phyloP scores from a whole-genome alignment of 1,140 invertebrate genomes.

The Drosophila lini region DNA sequence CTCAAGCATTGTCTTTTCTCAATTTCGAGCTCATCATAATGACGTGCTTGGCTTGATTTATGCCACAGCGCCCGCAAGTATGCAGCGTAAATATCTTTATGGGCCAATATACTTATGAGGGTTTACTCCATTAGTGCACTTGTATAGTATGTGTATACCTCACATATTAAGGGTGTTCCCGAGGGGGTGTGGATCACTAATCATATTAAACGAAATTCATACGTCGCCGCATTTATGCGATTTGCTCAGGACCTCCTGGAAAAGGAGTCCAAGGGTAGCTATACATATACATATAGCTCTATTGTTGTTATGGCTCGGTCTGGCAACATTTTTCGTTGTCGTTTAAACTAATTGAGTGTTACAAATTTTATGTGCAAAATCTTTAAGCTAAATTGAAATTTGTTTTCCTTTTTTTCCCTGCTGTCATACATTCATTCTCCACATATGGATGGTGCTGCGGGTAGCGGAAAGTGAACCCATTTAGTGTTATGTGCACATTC shows the following conservation, averaged over 20 bases:
- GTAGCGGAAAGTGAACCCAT: conserved; percentile 74
- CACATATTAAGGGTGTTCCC: conserved; percentile 17
- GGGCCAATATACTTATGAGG: conserved; percentile 57
- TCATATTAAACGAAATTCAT: conserved; percentile 83
- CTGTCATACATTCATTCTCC: conserved; percentile 54
- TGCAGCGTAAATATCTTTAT: conserved; percentile 79
- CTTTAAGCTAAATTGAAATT: conserved; percentile 83
- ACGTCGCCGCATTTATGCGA: conserved; percentile 80
- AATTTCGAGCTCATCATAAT: conserved; percentile 41
- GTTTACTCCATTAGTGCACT: conserved; percentile 60
- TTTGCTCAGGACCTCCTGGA: conserved; percentile 46
- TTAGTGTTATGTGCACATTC: conserved; percentile 76
- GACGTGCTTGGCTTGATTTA: conserved; percentile 65
- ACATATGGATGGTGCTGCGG: conserved; percentile 63
- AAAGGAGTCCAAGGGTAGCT: conserved; percentile 29
- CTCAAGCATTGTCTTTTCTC: conserved; percentile 6
- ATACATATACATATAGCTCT: background rate
- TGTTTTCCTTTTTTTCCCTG: conserved; percentile 59
- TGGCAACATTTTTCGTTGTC: conserved; percentile 77
- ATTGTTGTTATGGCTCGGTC: conserved; percentile 52
- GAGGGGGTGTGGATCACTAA: conserved; percentile 55
- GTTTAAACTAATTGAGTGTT: conserved; percentile 83
- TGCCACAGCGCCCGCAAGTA: conserved; percentile 72
- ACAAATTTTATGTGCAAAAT: conserved; percentile 83
- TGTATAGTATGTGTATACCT: conserved; percentile 47